Percentiles rank a stretch among this genome's conserved stretches.
Evolutionary conservation across 2,113 vertebrate genomes (phyloP).

Genomic region (Aphyosemion australe): DNA sequence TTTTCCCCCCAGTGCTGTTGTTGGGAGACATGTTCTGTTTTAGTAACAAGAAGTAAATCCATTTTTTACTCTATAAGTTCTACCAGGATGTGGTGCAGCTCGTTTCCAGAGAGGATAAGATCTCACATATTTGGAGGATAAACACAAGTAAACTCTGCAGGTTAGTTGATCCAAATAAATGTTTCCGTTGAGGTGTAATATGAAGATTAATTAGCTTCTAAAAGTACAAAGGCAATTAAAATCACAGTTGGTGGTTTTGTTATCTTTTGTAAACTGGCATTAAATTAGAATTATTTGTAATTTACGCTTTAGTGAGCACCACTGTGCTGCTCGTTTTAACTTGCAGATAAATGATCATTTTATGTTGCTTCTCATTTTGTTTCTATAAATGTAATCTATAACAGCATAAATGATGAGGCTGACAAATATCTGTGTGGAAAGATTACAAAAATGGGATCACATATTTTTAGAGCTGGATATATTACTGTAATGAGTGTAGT

Average conservation of each 20-base stretch:
- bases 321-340: not conserved
- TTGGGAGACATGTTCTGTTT: conserved; percentile 12
- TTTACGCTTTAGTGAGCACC: not conserved
- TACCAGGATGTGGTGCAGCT: conserved; percentile 28
- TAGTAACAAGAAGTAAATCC: conserved; percentile 9
- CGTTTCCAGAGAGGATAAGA: conserved; percentile 18
- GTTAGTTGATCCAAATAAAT: conserved; percentile 22
- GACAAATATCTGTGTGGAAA: no score
- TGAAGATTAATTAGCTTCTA: not conserved
- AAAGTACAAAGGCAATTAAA: not conserved
- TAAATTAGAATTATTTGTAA: not conserved
- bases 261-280: not conserved
- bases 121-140: not conserved
- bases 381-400: no score
- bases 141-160: conserved; percentile 15
- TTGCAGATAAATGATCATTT: not conserved
- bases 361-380: not conserved
- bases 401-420: no score
- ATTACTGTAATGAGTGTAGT: no score
- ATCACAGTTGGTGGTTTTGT: not conserved
- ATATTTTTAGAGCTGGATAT: no score
- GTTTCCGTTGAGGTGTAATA: conserved; percentile 19
- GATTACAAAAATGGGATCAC: no score
- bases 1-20: not conserved
- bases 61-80: conserved; percentile 9